phyloP scores from a whole-genome alignment of 2,113 vertebrate genomes.

The Uropsilus gracilis region DNA sequence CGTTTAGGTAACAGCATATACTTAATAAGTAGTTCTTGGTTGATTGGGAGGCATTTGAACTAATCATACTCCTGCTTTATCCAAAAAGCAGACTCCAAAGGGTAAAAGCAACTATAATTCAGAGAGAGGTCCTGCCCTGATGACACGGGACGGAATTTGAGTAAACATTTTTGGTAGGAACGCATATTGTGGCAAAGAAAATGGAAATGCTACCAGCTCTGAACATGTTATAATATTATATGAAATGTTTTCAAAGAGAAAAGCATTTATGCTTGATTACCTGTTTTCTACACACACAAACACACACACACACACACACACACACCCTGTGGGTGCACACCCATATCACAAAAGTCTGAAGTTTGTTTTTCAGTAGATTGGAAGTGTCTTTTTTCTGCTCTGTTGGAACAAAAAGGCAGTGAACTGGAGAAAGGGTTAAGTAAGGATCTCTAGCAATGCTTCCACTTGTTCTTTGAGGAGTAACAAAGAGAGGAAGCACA shows the following conservation, averaged over 20 bases:
- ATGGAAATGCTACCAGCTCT: background rate
- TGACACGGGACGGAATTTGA: background rate
- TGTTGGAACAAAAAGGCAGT: background rate
- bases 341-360: background rate
- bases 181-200: background rate
- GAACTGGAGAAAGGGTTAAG: conserved; percentile 73
- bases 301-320: background rate
- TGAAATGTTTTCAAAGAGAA: background rate
- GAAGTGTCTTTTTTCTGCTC: background rate
- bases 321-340: background rate
- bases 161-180: background rate
- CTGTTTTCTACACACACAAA: background rate
- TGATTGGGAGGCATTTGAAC: background rate
- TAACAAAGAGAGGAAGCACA: conserved; percentile 88
- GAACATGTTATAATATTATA: background rate
- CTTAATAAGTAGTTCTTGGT: background rate
- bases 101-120: background rate
- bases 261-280: background rate
- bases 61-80: background rate
- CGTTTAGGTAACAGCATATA: too few species aligned
- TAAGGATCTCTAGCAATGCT: conserved; percentile 76
- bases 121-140: fast-evolving
- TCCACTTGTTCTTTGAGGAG: conserved; percentile 73
- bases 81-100: background rate
- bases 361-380: background rate